These are phyloP conservation scores for Coreoperca whiteheadi DNA, from an alignment of 2,113 vertebrate genomes.

Conservation along the genomic window DNA sequence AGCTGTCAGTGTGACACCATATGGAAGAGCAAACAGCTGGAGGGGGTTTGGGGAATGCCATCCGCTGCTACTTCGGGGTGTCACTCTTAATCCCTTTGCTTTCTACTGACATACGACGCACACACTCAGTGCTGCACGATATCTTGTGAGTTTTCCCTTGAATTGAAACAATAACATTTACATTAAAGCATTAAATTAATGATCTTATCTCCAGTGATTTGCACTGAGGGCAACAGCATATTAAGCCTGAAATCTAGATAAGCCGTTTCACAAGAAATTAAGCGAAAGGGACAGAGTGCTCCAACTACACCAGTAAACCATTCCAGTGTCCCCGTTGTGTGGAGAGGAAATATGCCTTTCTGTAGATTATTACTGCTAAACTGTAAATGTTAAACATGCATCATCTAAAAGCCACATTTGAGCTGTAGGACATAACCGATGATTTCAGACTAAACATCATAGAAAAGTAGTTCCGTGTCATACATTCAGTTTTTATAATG, in stretches of 20 bases:
- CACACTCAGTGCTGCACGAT: background rate
- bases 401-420: background rate
- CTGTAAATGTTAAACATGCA: background rate
- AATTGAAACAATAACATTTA: background rate
- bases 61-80: conserved; percentile 21
- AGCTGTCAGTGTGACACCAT: conserved; percentile 38
- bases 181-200: background rate
- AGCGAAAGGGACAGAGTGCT: background rate
- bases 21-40: conserved; percentile 52
- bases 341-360: background rate
- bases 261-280: background rate
- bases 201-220: background rate
- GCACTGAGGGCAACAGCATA: background rate
- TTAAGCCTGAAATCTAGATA: background rate
- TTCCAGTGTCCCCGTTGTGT: background rate
- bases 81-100: conserved; percentile 29
- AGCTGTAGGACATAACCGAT: background rate
- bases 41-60: conserved; percentile 37
- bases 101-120: background rate
- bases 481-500: conserved; percentile 2
- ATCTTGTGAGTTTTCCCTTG: background rate
- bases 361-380: background rate
- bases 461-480: background rate
- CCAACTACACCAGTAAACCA: background rate
- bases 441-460: background rate